Evolutionary conservation across 2,113 vertebrate species (phyloP), one percentile per base, ranked within the genome.

Genomic region (Ellobius talpinus): DNA sequence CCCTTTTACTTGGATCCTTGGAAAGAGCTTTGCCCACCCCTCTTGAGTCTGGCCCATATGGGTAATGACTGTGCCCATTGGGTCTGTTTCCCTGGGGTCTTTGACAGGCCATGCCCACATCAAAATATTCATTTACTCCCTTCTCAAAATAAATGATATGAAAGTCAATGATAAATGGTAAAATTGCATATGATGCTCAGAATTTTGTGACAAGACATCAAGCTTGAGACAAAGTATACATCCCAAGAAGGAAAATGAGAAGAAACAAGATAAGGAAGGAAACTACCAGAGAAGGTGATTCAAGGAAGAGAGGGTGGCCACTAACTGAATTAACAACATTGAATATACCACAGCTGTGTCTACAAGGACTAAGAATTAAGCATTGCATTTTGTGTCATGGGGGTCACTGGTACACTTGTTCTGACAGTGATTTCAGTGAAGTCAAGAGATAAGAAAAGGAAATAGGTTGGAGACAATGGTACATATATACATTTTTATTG

Each of bases 401-500:
- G 58, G 3, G 19, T 88, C 19, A 65, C 21, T 50, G 4, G 45
- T 81, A 42, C 73, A 73, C 14, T 96, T 85, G 5, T 72, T 87
- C 24, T 76, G 23, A 65, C 33, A 63, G 7, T 82, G 36, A 89
- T 45, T 77, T 89, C 7, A 89, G 12, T 70, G 55, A 70, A 29
- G 63, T 93, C 52, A 94, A 89, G 47, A 81, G 26, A 55, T 89
- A 93, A 9, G 29, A 58, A 21, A 78, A 82, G 26, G 58, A 85
- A 66, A 97, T 31, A 58, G 61, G 72, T 94, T 94, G 72, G 77
- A 93, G 65, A 61, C 23, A 87, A 61, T 10, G 21, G 36, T 10
- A 58, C 19, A 72, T 87, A 45, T 72, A 42, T 61, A 72, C 63
- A 47, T 45, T 45, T 45, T 61, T 85, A 9, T 45, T 45, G 39